A percentile compares a stretch with the other conserved stretches of the same genome.
Evolutionary conservation across 1,140 invertebrate genomes (phyloP).

Genomic region (Cylas formicarius): DNA sequence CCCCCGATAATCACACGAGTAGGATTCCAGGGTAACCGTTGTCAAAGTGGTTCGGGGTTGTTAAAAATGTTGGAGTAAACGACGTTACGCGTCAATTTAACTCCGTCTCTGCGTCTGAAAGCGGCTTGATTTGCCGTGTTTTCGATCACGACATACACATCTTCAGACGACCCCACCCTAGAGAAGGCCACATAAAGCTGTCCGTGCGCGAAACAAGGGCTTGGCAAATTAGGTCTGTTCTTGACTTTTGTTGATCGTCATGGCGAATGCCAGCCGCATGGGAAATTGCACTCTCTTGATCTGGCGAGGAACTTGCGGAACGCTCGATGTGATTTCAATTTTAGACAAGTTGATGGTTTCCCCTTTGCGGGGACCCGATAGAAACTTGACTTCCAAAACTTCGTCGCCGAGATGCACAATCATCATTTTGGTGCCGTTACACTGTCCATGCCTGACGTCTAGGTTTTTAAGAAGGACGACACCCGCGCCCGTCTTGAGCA

Average conservation of each 20-base stretch:
- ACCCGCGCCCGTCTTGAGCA: neutral
- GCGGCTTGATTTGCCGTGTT: neutral
- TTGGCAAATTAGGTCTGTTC: constrained; percentile 41
- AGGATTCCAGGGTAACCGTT: no score
- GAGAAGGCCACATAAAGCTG: constrained; percentile 40
- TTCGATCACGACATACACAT: neutral
- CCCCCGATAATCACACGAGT: no score
- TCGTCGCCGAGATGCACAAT: neutral
- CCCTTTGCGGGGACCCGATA: neutral
- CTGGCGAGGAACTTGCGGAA: neutral
- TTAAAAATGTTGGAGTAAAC: no score
- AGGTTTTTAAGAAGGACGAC: neutral
- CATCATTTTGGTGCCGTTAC: neutral
- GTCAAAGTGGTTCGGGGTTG: no score
- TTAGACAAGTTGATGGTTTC: neutral
- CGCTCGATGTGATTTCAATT: neutral
- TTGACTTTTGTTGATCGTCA: constrained; percentile 37
- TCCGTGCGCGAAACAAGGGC: constrained; percentile 38
- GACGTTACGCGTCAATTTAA: constrained; percentile 1
- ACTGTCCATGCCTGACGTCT: neutral
- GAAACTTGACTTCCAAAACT: neutral
- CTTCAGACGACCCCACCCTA: neutral
- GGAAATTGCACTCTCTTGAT: constrained; percentile 26
- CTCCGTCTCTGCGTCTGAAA: neutral
- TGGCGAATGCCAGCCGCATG: constrained; percentile 19